Base-by-base conservation (phyloP, 2,888 invertebrate genomes). In the Lamproptera curius region DNA sequence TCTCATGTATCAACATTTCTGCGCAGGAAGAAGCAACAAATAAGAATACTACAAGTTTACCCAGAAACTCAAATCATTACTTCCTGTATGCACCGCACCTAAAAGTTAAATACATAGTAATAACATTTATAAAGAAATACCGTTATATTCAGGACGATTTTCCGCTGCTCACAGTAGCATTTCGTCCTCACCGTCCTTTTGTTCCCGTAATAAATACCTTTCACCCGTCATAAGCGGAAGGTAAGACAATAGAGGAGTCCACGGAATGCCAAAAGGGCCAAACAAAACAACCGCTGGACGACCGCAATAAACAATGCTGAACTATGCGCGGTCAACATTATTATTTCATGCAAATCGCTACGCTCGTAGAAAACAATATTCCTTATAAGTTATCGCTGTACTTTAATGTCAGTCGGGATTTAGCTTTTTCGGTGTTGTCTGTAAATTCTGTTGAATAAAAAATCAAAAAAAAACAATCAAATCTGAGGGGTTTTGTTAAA, bases 251-350 rank as follows among this genome's bases (percentile, higher is more conserved):
- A 83, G 82, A 81, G 82, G 79, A 70, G 70, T 67, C 73, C 75
- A 79, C 76, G 84, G 84, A 83, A 86, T 84, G 83, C 73, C 63
- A 70, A 73, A 72, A 72, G 76, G 76, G 75, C 63, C 55, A 63
- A 67, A 75, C 74, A 73, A 70, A 73, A 74, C 70, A 64, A 67
- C 64, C 68, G 62, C 66, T 61, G 65, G 61, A 70, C 81, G 84
- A 84, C 86, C 86, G 86, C 79, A 65, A 82, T 85, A 86, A 86
- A 86, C 85, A 84, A 83, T 66, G 64, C 65, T 60, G 64, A 82
- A 83, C 83, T 85, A 82, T 86, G 65, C 73, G 82, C 76, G 81
- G 81, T 73, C 77, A 82, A 85, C 86, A 85, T 87, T 86, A 85
- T 48, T 86, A 86, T 86, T 81, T 86, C 83, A 86, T 86, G 86